Percentiles rank a stretch among this genome's conserved stretches.
These are phyloP conservation scores for Callaeas wilsoni DNA, from an alignment of 2,113 vertebrate species.

Conservation along the genomic window DNA sequence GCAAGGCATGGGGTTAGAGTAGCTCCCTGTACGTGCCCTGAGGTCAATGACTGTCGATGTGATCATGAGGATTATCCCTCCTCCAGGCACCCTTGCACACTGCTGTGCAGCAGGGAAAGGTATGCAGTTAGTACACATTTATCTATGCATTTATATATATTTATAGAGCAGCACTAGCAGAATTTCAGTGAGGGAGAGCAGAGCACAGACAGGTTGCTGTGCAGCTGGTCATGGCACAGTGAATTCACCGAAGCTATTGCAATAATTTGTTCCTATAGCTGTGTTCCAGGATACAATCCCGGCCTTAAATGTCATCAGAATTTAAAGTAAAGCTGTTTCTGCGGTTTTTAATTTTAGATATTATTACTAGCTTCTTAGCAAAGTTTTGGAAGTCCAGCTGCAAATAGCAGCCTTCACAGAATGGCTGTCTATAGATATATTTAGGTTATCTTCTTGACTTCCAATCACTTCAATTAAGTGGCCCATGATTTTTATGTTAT, in stretches of 20 bases:
- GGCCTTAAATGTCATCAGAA: background rate
- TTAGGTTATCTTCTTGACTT: conserved; percentile 22
- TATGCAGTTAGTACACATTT: no score
- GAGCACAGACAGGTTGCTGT: background rate
- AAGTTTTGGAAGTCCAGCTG: background rate
- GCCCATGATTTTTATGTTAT: background rate
- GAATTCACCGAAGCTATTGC: background rate
- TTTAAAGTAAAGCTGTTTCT: background rate
- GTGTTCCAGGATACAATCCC: background rate
- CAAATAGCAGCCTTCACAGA: background rate
- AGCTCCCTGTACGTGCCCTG: background rate
- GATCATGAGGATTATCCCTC: background rate
- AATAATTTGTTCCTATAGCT: background rate
- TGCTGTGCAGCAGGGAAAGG: background rate
- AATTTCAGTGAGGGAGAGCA: background rate
- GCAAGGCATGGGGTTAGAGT: background rate
- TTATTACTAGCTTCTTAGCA: background rate
- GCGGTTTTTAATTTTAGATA: background rate
- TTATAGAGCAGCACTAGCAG: background rate
- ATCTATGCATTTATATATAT: background rate
- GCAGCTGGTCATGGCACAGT: background rate
- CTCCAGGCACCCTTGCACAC: background rate
- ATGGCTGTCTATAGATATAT: background rate
- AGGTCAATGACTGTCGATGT: background rate
- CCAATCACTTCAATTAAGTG: background rate